Base-by-base conservation (phyloP, 2,888 invertebrate genomes). In the Hanleya hanleyi region DNA sequence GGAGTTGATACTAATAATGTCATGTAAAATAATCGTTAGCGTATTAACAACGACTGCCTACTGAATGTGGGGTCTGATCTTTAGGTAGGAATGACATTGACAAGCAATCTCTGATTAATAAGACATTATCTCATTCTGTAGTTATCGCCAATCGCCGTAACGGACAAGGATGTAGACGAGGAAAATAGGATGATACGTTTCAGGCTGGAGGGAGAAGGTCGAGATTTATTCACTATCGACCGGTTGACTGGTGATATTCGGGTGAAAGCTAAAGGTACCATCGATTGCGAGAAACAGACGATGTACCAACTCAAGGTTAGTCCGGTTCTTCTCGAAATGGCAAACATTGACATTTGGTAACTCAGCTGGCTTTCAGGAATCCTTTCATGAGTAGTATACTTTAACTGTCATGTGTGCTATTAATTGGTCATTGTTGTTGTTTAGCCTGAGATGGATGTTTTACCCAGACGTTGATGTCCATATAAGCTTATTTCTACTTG, bases 221-320 rank as follows among this genome's bases (percentile, higher is more conserved):
- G 57, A 36, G 47, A 69, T 5, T 26, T 41, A 37, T 75, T 75
- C 49, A 36, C 26, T 22, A 72, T 75, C 9, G 66, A 75, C 47
- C 65, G 69, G 0, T n/a, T 47, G 33, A 51, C 71, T 22, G 75
- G 69, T 15, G 15, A 35, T 18, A 35, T 75, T 18, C 35, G 22
- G n/a, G 66, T 71, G 5, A 49, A 26, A n/a, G 35, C 26, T 6
- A 41, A 62, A 9, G 69, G 69, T 4, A 26, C 49, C 7, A 66
- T 71, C 12, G 71, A 75, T 22, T 71, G 71, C 33, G 75, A 75
- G 41, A 51, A 33, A 15, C 65, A 64, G n/a, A 50, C 51, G 35
- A 32, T 64, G 15, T 74, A 71, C 35, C 1, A 35, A 1, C 37
- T 74, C 15, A 49, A 67, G 51, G 74, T 74, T 36, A 50, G 41